phyloP scores from a whole-genome alignment of 2,797 vertebrate species.

The Liasis olivaceus region DNA sequence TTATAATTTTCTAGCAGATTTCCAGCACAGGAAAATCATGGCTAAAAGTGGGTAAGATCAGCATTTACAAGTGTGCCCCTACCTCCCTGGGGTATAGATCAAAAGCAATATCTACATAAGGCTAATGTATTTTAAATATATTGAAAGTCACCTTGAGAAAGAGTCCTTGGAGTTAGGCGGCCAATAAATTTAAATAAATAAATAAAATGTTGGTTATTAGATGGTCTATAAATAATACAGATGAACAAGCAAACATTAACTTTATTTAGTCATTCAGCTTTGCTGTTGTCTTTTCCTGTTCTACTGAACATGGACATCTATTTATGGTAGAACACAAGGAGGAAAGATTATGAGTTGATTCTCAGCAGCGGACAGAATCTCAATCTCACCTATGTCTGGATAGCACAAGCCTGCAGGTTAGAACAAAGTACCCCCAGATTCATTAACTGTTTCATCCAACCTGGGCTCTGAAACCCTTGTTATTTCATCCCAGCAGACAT shows the following conservation, averaged over 20 bases:
- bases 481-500: slow-evolving; percentile 72
- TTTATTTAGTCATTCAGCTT: background rate
- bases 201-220: background rate
- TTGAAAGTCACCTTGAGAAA: background rate
- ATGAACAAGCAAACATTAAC: background rate
- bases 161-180: background rate
- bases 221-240: background rate
- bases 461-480: slow-evolving; percentile 70
- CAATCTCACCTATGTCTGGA: slow-evolving; percentile 63
- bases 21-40: background rate
- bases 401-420: slow-evolving; percentile 66
- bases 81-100: background rate
- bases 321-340: slow-evolving; percentile 52
- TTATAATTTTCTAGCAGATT: background rate
- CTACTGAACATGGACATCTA: slow-evolving; percentile 33
- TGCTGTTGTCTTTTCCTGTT: background rate
- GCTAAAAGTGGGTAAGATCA: background rate
- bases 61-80: background rate
- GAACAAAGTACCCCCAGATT: slow-evolving; percentile 69
- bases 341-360: slow-evolving; percentile 61
- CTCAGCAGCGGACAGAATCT: slow-evolving; percentile 56
- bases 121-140: background rate
- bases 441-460: slow-evolving; percentile 70
- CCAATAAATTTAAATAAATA: background rate
- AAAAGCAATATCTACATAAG: background rate